Percentiles rank a stretch among this genome's conserved stretches.
phyloP scores from a whole-genome alignment of 2,888 invertebrate species.

The Limnephilus auricula region DNA sequence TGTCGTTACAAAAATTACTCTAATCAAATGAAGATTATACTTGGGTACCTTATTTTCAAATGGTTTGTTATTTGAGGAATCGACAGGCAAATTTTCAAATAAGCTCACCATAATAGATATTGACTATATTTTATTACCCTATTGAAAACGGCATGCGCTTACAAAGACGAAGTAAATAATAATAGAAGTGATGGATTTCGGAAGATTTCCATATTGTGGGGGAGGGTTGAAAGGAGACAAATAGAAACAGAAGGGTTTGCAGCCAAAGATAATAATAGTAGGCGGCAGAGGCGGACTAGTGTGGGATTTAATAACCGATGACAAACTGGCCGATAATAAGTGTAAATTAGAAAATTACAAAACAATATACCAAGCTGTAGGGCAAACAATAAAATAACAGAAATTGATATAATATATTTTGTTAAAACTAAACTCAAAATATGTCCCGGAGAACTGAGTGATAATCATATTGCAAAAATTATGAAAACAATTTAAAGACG shows the following conservation, averaged over 20 bases:
- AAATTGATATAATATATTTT: too few species aligned
- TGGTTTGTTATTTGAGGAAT: background rate
- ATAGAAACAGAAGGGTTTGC: background rate
- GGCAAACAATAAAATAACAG: too few species aligned
- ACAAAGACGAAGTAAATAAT: background rate
- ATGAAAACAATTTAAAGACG: too few species aligned
- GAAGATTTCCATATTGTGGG: constrained; percentile 18
- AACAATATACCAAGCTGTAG: too few species aligned
- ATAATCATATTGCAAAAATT: too few species aligned
- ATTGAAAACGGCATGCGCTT: background rate
- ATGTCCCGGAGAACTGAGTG: too few species aligned
- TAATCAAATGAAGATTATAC: background rate
- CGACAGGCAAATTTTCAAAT: background rate
- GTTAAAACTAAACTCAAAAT: too few species aligned
- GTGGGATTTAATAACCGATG: background rate
- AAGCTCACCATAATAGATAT: background rate
- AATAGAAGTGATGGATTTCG: background rate
- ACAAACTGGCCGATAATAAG: too few species aligned
- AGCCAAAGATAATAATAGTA: constrained; percentile 47
- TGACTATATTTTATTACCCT: background rate
- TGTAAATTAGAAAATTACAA: too few species aligned
- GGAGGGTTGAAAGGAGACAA: background rate
- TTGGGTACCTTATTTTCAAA: background rate
- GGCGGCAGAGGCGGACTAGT: background rate
- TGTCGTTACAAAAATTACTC: background rate